These are phyloP conservation scores for Scaptomyza caliginosa DNA, from an alignment of 2,888 invertebrate genomes.

Conservation along the genomic window DNA sequence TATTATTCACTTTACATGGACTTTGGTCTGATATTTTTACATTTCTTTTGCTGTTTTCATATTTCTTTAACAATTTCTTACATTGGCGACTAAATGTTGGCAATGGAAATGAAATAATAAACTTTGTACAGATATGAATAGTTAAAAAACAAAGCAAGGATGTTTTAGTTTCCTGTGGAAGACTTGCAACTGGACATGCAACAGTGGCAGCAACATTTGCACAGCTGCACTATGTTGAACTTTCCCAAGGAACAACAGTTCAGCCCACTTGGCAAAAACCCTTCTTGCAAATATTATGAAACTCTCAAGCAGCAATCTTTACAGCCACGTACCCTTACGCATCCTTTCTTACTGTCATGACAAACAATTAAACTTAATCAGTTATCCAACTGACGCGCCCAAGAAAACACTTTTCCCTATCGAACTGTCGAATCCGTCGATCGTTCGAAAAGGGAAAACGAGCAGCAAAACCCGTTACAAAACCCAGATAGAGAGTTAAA, in stretches of 20 bases:
- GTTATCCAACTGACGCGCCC: conserved; percentile 51
- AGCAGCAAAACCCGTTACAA: conserved; percentile 49
- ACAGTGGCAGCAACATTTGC: conserved; percentile 7
- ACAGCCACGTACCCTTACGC: neutral
- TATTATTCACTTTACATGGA: conserved; percentile 75
- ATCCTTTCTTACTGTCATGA: conserved; percentile 24
- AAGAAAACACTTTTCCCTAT: conserved; percentile 63
- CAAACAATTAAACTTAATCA: conserved; percentile 67
- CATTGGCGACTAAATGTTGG: conserved; percentile 34
- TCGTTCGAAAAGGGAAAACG: conserved; percentile 16
- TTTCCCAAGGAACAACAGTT: conserved; percentile 24
- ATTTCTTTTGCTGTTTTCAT: conserved; percentile 45
- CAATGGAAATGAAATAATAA: conserved; percentile 61
- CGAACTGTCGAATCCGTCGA: conserved; percentile 33
- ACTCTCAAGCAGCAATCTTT: conserved; percentile 37
- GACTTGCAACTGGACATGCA: conserved; percentile 10
- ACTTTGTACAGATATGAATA: conserved; percentile 40
- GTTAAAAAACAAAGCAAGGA: conserved; percentile 37
- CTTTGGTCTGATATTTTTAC: conserved; percentile 35
- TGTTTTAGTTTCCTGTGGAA: too few relatives aligned
- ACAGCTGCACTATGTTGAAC: conserved; percentile 25
- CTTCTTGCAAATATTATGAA: conserved; percentile 56
- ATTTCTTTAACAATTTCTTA: conserved; percentile 21
- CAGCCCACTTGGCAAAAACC: conserved; percentile 32
- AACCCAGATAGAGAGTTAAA: conserved; percentile 7